phyloP scores from a whole-genome alignment of 2,888 invertebrate genomes.

The Capitulum mitella region DNA sequence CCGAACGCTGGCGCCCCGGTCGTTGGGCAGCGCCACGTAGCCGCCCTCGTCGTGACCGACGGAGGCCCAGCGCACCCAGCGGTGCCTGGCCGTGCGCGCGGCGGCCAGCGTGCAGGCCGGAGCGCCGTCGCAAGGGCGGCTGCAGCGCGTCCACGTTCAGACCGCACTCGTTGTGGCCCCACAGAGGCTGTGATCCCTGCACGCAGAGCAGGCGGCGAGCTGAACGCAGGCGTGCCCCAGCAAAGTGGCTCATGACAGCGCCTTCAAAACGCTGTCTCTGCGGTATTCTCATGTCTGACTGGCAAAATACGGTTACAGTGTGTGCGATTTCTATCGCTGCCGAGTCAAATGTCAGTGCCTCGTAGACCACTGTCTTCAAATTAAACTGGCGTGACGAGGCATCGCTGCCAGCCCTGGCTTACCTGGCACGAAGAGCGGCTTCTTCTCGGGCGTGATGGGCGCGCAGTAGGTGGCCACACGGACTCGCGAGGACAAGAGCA shows the following conservation, averaged over 20 bases:
- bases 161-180: slow-evolving; percentile 2
- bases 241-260: no score
- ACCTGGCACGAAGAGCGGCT: slow-evolving; percentile 17
- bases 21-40: slow-evolving; percentile 11
- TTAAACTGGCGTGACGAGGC: no score
- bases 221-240: no score
- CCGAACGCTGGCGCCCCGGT: background rate
- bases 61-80: slow-evolving; percentile 16
- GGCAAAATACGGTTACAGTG: no score
- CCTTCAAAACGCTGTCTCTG: no score
- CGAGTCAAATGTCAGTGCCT: no score
- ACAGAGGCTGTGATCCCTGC: slow-evolving; percentile 7
- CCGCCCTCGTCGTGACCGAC: background rate
- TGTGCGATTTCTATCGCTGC: no score
- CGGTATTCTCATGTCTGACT: no score
- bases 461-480: slow-evolving; percentile 1
- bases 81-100: background rate
- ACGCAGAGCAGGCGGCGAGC: no score
- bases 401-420: no score
- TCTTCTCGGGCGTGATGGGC: slow-evolving; percentile 2
- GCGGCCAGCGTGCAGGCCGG: background rate
- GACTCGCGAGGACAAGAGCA: background rate
- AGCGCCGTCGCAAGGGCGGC: background rate
- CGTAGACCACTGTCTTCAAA: no score
- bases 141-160: background rate